Conservation (phyloP, 2,113 vertebrate genomes). For the Baryphthengus martii region DNA sequence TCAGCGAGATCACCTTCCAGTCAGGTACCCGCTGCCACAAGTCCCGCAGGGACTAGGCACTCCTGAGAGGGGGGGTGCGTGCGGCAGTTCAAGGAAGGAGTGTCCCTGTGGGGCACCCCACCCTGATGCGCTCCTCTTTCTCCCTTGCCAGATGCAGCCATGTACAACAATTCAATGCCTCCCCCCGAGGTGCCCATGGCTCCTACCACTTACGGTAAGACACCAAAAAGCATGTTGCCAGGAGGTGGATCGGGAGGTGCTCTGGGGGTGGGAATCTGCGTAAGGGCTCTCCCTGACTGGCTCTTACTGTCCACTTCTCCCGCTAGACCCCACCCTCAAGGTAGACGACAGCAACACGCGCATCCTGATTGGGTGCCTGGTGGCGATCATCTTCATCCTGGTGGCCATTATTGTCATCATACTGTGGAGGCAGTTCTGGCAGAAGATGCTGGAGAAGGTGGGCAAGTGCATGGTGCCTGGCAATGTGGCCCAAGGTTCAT, state of each 20-base stretch:
- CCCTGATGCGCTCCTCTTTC: background rate
- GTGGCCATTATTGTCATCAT: slow-evolving; percentile 94
- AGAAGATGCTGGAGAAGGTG: slow-evolving; percentile 98
- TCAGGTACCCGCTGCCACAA: slow-evolving; percentile 73
- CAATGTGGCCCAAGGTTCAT: background rate
- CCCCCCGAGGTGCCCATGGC: slow-evolving; percentile 71
- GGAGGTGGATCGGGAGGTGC: background rate
- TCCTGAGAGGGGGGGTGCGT: background rate
- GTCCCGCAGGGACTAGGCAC: rapidly evolving
- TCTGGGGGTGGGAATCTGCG: background rate
- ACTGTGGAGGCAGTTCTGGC: slow-evolving; percentile 97
- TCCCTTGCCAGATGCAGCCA: slow-evolving; percentile 82
- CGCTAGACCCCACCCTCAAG: slow-evolving; percentile 89
- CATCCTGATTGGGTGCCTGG: slow-evolving; percentile 93
- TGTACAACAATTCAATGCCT: slow-evolving; percentile 89
- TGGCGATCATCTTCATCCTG: slow-evolving; percentile 94
- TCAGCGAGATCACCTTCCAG: slow-evolving; percentile 97
- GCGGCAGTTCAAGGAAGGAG: background rate
- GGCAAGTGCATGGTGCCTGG: rapidly evolving
- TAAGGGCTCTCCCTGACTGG: background rate
- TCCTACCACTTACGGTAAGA: slow-evolving; percentile 79
- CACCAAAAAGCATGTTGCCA: rapidly evolving
- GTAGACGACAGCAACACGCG: slow-evolving; percentile 93
- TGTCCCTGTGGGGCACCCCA: background rate
- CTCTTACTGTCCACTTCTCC: background rate